These are phyloP conservation scores for Vidua macroura DNA, from an alignment of 2,113 vertebrate species.

Conservation along the genomic window DNA sequence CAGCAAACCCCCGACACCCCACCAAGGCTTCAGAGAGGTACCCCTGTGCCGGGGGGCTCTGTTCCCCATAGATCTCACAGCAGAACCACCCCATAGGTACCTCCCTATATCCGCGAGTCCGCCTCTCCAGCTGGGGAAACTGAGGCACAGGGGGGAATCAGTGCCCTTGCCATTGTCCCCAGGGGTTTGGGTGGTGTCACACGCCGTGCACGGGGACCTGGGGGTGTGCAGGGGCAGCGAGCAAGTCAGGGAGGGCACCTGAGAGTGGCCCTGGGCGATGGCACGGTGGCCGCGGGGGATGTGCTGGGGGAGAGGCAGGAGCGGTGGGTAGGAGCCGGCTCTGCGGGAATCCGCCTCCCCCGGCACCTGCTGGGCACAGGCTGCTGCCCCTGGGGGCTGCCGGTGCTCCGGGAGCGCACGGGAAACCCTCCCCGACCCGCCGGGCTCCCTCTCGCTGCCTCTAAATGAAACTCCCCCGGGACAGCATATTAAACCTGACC, in stretches of 20 bases:
- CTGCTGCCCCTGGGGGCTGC: neutral
- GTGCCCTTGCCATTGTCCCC: neutral
- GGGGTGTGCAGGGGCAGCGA: fast-evolving
- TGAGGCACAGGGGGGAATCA: neutral
- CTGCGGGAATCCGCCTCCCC: neutral
- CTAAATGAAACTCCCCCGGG: constrained; percentile 38
- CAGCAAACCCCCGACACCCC: neutral
- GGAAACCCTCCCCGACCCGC: neutral
- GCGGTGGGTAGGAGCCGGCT: neutral
- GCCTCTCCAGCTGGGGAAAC: neutral
- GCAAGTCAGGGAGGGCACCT: fast-evolving
- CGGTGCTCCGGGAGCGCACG: too few species aligned
- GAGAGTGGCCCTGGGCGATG: neutral
- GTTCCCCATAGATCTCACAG: fast-evolving
- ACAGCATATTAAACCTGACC: constrained; percentile 48
- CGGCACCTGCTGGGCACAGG: neutral
- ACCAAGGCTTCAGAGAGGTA: neutral
- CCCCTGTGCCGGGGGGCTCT: neutral
- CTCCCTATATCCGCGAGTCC: fast-evolving
- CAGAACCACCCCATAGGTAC: neutral
- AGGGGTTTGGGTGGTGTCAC: neutral
- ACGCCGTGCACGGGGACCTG: fast-evolving
- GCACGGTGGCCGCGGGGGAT: fast-evolving
- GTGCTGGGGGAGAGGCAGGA: neutral
- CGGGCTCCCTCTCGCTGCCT: neutral